phyloP scores from a whole-genome alignment of 2,888 invertebrate species.

The Drosophila siamana region DNA sequence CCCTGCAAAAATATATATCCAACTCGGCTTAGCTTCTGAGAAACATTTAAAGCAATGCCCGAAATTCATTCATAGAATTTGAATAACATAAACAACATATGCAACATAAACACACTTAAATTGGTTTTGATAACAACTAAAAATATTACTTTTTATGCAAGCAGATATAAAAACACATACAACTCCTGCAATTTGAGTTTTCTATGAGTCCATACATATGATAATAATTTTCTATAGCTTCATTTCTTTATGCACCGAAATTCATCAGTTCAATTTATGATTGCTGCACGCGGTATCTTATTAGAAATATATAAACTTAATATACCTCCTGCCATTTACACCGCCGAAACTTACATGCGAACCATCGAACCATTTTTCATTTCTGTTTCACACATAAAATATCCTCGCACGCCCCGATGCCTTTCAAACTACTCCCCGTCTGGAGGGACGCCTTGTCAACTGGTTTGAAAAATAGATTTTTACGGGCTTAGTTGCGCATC shows the following conservation, averaged over 20 bases:
- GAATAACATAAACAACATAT: too few species aligned
- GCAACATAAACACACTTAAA: too few species aligned
- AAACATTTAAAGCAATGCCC: background rate
- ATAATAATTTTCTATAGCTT: too few species aligned
- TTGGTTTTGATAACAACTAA: too few species aligned
- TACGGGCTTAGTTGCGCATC: constrained; percentile 78
- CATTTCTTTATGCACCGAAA: too few species aligned
- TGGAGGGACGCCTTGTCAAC: constrained; percentile 70
- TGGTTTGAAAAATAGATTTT: constrained; percentile 81
- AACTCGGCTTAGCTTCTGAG: too few species aligned
- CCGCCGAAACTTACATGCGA: constrained; percentile 25
- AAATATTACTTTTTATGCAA: too few species aligned
- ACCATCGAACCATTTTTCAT: constrained; percentile 56
- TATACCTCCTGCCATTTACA: constrained; percentile 35
- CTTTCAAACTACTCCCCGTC: constrained; percentile 43
- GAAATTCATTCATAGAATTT: too few species aligned
- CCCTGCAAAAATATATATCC: background rate
- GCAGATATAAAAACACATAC: too few species aligned
- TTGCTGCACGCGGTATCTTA: constrained; percentile 32
- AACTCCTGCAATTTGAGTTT: too few species aligned
- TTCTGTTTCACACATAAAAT: constrained; percentile 54
- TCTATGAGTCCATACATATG: too few species aligned
- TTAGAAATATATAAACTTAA: constrained; percentile 44
- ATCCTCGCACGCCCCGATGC: constrained; percentile 44
- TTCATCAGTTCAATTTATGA: constrained; percentile 18